phyloP scores from a whole-genome alignment of 2,888 invertebrate species.

The Fissipunctia ypsillon region DNA sequence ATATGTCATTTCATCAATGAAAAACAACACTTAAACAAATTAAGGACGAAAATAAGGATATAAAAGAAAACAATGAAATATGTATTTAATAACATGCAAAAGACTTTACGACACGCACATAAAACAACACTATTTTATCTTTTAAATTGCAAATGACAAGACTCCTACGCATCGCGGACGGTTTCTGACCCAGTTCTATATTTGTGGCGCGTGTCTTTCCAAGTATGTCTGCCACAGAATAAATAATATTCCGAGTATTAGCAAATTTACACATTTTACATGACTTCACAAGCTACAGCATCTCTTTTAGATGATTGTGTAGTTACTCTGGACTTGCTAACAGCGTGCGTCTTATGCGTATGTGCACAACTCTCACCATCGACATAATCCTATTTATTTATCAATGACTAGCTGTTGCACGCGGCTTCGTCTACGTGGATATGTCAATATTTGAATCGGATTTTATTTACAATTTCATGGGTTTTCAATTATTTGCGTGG shows the following conservation, averaged over 20 bases:
- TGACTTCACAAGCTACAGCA: background rate
- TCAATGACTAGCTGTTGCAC: too few relatives aligned
- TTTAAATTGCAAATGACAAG: slow-evolving; percentile 63
- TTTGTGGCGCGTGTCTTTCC: slow-evolving; percentile 52
- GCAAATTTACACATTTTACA: slow-evolving; percentile 28
- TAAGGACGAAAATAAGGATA: background rate
- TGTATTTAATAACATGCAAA: slow-evolving; percentile 52
- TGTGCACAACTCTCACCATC: background rate
- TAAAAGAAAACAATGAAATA: slow-evolving; percentile 27
- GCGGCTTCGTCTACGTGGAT: too few relatives aligned
- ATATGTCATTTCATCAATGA: background rate
- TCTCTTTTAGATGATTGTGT: background rate
- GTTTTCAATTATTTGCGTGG: too few relatives aligned
- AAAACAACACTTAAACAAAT: background rate
- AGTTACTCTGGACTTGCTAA: background rate
- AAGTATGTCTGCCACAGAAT: slow-evolving; percentile 44
- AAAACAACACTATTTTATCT: slow-evolving; percentile 53
- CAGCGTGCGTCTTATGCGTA: background rate
- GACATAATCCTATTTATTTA: background rate
- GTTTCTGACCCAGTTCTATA: slow-evolving; percentile 76
- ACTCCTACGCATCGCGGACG: slow-evolving; percentile 70
- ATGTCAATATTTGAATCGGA: too few relatives aligned
- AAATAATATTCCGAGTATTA: slow-evolving; percentile 48
- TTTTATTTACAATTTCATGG: too few relatives aligned
- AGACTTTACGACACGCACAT: slow-evolving; percentile 45